These are phyloP conservation scores for Acleris holmiana DNA, from an alignment of 2,888 invertebrate genomes.

Conservation along the genomic window DNA sequence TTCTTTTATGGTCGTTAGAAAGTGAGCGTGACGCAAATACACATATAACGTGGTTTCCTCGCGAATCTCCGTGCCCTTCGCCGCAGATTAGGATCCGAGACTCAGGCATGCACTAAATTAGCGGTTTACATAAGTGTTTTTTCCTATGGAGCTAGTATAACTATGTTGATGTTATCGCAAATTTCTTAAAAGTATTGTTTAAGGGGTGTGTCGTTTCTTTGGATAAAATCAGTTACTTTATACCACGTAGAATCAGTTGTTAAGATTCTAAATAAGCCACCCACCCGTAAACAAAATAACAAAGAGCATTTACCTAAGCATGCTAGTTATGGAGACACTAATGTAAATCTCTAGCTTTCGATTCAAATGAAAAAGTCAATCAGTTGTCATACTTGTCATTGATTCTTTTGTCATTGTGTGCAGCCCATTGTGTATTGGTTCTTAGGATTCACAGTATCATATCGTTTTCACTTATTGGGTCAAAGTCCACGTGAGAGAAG, in stretches of 20 bases:
- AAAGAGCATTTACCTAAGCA: background rate
- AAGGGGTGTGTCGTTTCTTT: too few relatives aligned
- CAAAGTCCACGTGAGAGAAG: slow-evolving; percentile 44
- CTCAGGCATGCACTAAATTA: slow-evolving; percentile 12
- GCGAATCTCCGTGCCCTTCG: slow-evolving; percentile 34
- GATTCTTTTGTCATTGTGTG: slow-evolving; percentile 21
- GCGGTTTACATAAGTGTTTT: background rate
- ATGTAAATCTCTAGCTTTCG: slow-evolving; percentile 19
- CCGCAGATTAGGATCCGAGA: slow-evolving; percentile 29
- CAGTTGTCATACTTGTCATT: slow-evolving; percentile 18
- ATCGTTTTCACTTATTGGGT: slow-evolving; percentile 61
- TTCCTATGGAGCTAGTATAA: too few relatives aligned
- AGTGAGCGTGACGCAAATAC: slow-evolving; percentile 54
- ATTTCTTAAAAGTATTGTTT: background rate
- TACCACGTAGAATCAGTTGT: too few relatives aligned
- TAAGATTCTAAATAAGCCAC: too few relatives aligned
- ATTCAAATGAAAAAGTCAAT: slow-evolving; percentile 29
- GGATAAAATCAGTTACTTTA: too few relatives aligned
- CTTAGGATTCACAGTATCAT: slow-evolving; percentile 37
- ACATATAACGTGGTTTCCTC: slow-evolving; percentile 22
- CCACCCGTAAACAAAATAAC: background rate
- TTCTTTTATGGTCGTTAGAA: slow-evolving; percentile 64
- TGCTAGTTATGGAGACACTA: slow-evolving; percentile 5
- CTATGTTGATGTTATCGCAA: too few relatives aligned
- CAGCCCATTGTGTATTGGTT: slow-evolving; percentile 26